phyloP scores from a whole-genome alignment of 2,888 invertebrate species.

The Cheilosia grossa region DNA sequence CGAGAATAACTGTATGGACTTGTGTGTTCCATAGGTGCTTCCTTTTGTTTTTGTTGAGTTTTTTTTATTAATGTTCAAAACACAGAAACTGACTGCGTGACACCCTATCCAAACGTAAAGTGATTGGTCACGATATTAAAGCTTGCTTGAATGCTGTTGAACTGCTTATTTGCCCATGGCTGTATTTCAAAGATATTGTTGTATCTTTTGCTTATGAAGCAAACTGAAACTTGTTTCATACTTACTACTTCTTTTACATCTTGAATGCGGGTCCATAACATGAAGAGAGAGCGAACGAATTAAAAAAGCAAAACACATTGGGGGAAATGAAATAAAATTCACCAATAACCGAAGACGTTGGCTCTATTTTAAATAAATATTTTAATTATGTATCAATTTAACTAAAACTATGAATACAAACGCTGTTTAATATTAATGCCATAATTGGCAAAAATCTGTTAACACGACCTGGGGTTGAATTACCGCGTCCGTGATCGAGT shows the following conservation, averaged over 20 bases:
- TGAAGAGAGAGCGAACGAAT: slow-evolving; percentile 9
- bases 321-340: slow-evolving; percentile 1
- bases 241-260: slow-evolving; percentile 16
- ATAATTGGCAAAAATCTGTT: no score
- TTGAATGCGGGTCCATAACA: slow-evolving; percentile 23
- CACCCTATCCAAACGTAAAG: not conserved
- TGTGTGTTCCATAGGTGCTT: not conserved
- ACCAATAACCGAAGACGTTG: not conserved
- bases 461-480: no score
- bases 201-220: slow-evolving; percentile 18
- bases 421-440: no score
- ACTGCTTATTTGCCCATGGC: slow-evolving; percentile 38
- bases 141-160: slow-evolving; percentile 42
- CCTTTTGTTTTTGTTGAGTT: not conserved
- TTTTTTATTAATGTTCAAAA: not conserved
- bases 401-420: not conserved
- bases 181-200: slow-evolving; percentile 20
- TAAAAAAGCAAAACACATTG: not conserved
- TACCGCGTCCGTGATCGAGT: no score
- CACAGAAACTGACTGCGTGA: no score
- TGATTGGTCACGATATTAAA: slow-evolving; percentile 14
- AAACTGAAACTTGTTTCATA: slow-evolving; percentile 46
- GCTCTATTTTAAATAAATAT: no score
- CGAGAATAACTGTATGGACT: no score
- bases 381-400: not conserved